Base-by-base conservation (phyloP, 1,140 invertebrate genomes). In the Lasioglossum albipes region DNA sequence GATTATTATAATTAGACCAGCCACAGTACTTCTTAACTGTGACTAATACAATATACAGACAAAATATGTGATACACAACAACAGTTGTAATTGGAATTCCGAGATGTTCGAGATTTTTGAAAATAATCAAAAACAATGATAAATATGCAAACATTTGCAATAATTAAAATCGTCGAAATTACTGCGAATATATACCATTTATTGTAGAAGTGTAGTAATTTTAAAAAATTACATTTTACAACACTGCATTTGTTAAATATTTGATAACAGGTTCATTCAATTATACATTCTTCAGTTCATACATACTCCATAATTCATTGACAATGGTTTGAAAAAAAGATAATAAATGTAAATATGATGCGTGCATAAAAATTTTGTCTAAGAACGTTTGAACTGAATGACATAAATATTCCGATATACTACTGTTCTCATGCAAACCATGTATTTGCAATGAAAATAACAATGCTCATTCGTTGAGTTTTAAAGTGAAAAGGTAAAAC, bases 1-100 rank as follows among this genome's bases (percentile, higher is more conserved):
- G 81, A 89, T 89, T 87, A 89, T 84, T 82, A 82, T 88, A 87
- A 84, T 79, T 74, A 61, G 62, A 72, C 31, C 62, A 81, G 62
- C 54, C 13, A 22, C 66, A 59, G 62, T 52, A 22, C 72, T 57
- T 49, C 69, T 31, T 12, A 71, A 61, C 65, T 82, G 18, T 80
- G 65, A 61, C 73, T 45, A 69, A 52, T 12, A 42, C 41, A 68
- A 54, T 80, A 69, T 49, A 57, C 22, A 65, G 64, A 62, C 42
- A 65, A 73, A 59, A 18, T 36, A 20, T 20, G 72, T 12, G 18
- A 12, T 13, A 41, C 27, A 16, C 0, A 20, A n/a, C n/a, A 59
- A 59, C 9, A 59, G 7, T 4, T 66, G 7, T 45, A 45, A 67
- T 67, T 31, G 16, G 2, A 42, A 66, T 20, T 66, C 13, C 2